Evolutionary conservation across 2,113 vertebrate genomes (phyloP), one percentile per base, ranked within the genome.

Genomic region (Misgurnus mizolepis): DNA sequence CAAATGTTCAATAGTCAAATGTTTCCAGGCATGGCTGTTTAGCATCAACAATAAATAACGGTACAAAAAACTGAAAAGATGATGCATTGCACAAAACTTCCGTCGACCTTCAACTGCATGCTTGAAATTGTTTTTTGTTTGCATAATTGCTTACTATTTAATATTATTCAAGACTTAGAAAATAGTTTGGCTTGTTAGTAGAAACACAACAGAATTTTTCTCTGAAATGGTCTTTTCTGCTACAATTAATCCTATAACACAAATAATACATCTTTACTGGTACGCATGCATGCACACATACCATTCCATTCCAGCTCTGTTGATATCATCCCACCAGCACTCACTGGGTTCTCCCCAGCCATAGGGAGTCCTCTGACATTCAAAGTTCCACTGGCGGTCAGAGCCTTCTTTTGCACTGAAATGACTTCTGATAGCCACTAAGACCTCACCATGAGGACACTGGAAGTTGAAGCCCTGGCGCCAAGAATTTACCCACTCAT

Each of bases 321-420:
- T 97, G 92, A 97, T 95, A 87, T 99, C 98, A 74, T 99, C 98
- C 98, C 98, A 99, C 97, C 97, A 99, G 93, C 98, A 99, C 88
- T 98, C 97, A 2, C 93, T 95, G 80, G 94, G 95, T 86, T 95
- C 91, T 41, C 97, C 97, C 9, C 98, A 91, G 72, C 80, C 91
- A 71, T 93, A 90, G 1, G 96, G 92, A 0, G 95, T 95, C 0
- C 93, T 92, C 94, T 97, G 95, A 88, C 97, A 99, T 80, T 94
- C 97, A 1, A 96, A 99, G 64, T 93, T 92, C 98, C 98, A 99
- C 56, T 95, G 81, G 84, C 98, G 94, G 89, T 99, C 98, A 0
- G 93, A 94, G 22, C 98, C 98, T 41, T 98, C 96, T 34, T 91
- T 86, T 87, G 95, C 94, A 82, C 87, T 96, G 88, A 93, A 99